Evolutionary conservation across 2,113 vertebrate genomes (phyloP), one percentile per base, ranked within the genome.

Genomic region (Piprites chloris): DNA sequence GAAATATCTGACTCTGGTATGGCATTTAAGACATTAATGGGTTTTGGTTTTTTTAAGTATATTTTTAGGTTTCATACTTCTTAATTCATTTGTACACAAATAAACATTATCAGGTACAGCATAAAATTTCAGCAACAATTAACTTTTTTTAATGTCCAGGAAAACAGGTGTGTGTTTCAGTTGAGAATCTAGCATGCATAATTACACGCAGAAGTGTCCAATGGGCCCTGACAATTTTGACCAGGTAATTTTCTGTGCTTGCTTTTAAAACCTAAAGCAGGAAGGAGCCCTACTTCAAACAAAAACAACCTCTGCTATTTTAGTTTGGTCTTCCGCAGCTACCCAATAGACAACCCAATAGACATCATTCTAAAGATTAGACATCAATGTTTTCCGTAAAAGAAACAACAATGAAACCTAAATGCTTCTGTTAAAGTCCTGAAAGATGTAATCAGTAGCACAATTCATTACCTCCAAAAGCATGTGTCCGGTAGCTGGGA

Each of bases 401-500:
- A 77, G 23, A 76, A 76, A 50, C 9, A 68, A 12, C 37, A 84
- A 18, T 9, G 28, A 80, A 80, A 71, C 12, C 3, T 23, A 59
- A n/a, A 33, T 26, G 16, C 78, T 80, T 91, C 35, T 71, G 13
- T 62, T 39, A 65, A 2, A 1, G 15, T 65, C n/a, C 41, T 49
- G 37, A 63, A 66, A 83, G 23, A 30, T 11, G 32, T 5, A 47
- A 71, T 58, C 20, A n/a, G 42, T 5, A 32, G 23, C 41, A 21
- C 5, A 28, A 19, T 71, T 59, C 20, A 33, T 72, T 98, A 98
- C 98, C 96, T 98, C 98, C 98, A 46, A 77, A 97, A 69, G 98
- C 91, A 35, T 85, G 93, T 11, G 98, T 98, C 85, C 92, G 85
- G 23, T 98, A 98, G 73, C 74, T 90, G 82, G 91, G 79, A 80